Evolutionary conservation across 2,888 invertebrate genomes (phyloP).

Genomic region (Lasioglossum malachurum): DNA sequence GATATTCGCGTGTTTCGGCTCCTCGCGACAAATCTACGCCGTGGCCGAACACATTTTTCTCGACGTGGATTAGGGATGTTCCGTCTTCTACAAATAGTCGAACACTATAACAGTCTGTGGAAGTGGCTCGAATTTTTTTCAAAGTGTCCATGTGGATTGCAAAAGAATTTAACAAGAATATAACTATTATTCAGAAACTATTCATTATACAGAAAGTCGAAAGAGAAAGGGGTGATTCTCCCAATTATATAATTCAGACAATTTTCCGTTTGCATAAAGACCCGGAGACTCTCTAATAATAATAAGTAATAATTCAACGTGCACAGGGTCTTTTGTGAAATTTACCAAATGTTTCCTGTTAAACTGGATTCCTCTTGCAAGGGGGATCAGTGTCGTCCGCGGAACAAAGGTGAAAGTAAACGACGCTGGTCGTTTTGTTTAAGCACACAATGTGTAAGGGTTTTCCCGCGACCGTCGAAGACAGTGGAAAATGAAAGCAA

Average conservation of each 20-base stretch:
- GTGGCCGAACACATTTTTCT: background rate
- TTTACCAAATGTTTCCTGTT: background rate
- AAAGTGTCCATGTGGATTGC: too few species aligned
- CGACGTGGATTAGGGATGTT: background rate
- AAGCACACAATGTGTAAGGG: conserved; percentile 7
- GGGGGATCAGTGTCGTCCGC: background rate
- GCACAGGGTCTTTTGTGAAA: background rate
- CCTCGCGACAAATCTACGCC: background rate
- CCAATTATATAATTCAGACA: background rate
- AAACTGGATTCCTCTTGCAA: background rate
- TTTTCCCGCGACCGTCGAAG: background rate
- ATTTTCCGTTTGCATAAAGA: background rate
- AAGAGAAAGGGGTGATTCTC: background rate
- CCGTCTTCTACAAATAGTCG: background rate
- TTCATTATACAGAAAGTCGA: background rate
- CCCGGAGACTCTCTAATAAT: background rate
- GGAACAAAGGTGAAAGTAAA: background rate
- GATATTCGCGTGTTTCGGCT: conserved; percentile 2
- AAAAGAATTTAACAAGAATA: too few species aligned
- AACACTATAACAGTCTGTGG: background rate
- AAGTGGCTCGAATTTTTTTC: background rate
- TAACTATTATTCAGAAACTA: background rate
- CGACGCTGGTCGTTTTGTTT: conserved; percentile 19
- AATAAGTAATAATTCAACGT: background rate
- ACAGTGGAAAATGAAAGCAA: background rate